These are phyloP conservation scores for Callyntrura sp. DNA, from an alignment of 2,888 invertebrate genomes.

Conservation along the genomic window DNA sequence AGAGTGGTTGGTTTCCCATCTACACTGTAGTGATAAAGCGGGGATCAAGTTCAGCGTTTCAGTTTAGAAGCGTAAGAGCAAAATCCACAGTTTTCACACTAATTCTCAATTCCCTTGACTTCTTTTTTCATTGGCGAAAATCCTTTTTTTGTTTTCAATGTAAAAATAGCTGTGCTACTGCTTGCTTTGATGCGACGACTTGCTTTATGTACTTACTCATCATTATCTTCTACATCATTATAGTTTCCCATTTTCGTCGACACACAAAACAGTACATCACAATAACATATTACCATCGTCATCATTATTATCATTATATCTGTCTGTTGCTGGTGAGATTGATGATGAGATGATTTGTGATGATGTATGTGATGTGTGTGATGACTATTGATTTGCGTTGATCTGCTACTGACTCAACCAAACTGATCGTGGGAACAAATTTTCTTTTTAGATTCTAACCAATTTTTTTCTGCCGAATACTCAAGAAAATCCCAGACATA, in stretches of 20 bases:
- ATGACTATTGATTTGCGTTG: constrained; percentile 73
- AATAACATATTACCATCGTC: constrained; percentile 51
- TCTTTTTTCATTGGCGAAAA: constrained; percentile 73
- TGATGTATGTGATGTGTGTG: constrained; percentile 42
- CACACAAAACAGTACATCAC: constrained; percentile 71
- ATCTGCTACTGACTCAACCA: constrained; percentile 56
- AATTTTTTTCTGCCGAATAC: constrained; percentile 36
- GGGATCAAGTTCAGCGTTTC: neutral
- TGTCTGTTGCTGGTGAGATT: constrained; percentile 52
- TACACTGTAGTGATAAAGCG: neutral
- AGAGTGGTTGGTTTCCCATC: too few relatives aligned
- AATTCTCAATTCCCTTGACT: constrained; percentile 63
- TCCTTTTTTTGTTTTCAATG: constrained; percentile 54
- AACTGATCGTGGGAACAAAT: constrained; percentile 72
- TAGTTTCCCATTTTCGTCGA: constrained; percentile 45
- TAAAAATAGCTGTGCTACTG: constrained; percentile 46
- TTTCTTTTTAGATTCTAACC: constrained; percentile 54
- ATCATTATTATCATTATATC: constrained; percentile 55
- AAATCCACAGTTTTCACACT: constrained; percentile 75
- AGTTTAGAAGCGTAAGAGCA: constrained; percentile 35
- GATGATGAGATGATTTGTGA: constrained; percentile 68
- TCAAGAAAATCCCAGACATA: constrained; percentile 33
- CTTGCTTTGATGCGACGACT: neutral
- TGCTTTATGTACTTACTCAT: constrained; percentile 58
- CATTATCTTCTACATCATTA: constrained; percentile 65